Base-by-base conservation (phyloP, 2,113 vertebrate species). In the Dromaius novaehollandiae region DNA sequence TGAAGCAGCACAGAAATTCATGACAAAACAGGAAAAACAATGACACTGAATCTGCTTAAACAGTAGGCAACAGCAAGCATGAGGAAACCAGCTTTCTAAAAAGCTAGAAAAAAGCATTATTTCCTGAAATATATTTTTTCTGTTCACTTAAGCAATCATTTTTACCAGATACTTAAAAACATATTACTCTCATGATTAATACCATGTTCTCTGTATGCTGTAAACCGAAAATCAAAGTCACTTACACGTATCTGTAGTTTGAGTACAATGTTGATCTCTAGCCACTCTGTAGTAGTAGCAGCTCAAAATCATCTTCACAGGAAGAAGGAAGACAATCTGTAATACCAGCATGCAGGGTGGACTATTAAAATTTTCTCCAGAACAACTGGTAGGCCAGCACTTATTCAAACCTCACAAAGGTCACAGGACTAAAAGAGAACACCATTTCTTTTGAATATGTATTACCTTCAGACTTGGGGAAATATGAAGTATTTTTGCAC, bases 21-120 rank as follows among this genome's bases (percentile, higher is more conserved):
- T 58, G 79, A 63, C 50, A 80, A 74, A 64, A 82, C 76, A 86
- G 86, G 42, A 79, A 90, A 88, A 90, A 42, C n/a, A 25, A 40
- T 55, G 26, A 30, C 71, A 10, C 9, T 26, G 7, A 90, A 95
- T 25, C 24, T 97, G 58, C 63, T 95, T 55, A 82, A 95, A 14
- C 30, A 78, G 40, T 92, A 94, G 64, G 93, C 26, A 89, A 88
- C 91, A 50, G 70, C 61, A 69, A 81, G 60, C 38, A 18, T 1
- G 21, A 89, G 66, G 85, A 92, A 78, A 69, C 46, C 1, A 19
- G 4, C 6, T 53, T 36, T 84, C 51, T 40, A 44, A 46, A 50
- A 69, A 73, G 44, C 46, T 1, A 1, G 25, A 76, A 84, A 82
- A 7, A 34, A 64, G 11, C 60, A 46, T 4, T 58, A n/a, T 69